phyloP scores from a whole-genome alignment of 35 echinoderm and acorn worm genomes.

The Lytechinus pictus region DNA sequence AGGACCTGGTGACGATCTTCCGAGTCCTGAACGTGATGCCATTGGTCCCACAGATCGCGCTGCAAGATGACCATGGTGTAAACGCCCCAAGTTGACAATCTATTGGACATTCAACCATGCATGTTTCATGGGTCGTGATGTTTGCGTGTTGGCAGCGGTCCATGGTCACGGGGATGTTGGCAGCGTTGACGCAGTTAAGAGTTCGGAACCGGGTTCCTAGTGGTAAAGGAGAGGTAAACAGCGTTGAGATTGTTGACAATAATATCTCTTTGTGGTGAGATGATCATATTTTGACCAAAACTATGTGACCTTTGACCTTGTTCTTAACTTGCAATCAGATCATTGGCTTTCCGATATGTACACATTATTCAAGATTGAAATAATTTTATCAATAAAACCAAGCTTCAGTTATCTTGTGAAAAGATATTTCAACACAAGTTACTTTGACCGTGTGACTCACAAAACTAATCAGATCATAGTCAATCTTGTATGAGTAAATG shows the following conservation, averaged over 20 bases:
- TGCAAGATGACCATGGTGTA: slow-evolving; percentile 78
- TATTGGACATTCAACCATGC: slow-evolving; percentile 68
- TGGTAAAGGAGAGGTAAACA: background rate
- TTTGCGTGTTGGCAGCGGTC: slow-evolving; percentile 63
- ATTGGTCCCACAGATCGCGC: slow-evolving; percentile 64
- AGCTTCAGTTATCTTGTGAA: too few species aligned
- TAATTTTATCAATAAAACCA: too few species aligned
- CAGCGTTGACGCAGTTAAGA: slow-evolving; percentile 65
- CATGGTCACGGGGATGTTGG: slow-evolving; percentile 36
- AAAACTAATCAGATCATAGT: too few species aligned
- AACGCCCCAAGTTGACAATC: slow-evolving; percentile 72
- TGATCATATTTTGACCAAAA: too few species aligned
- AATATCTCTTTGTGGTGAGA: background rate
- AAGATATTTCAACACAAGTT: too few species aligned
- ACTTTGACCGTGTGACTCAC: too few species aligned
- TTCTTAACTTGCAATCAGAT: too few species aligned
- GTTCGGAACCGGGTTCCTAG: slow-evolving; percentile 68
- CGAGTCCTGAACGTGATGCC: slow-evolving; percentile 69
- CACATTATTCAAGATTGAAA: too few species aligned
- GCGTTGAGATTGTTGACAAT: background rate
- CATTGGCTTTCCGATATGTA: too few species aligned
- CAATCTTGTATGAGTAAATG: too few species aligned
- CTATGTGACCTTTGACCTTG: too few species aligned
- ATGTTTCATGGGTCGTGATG: slow-evolving; percentile 51
- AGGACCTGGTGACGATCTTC: slow-evolving; percentile 46